Percentiles rank a stretch among this genome's conserved stretches.
Conservation (phyloP, 2,113 vertebrate genomes). For the Mohoua ochrocephala region DNA sequence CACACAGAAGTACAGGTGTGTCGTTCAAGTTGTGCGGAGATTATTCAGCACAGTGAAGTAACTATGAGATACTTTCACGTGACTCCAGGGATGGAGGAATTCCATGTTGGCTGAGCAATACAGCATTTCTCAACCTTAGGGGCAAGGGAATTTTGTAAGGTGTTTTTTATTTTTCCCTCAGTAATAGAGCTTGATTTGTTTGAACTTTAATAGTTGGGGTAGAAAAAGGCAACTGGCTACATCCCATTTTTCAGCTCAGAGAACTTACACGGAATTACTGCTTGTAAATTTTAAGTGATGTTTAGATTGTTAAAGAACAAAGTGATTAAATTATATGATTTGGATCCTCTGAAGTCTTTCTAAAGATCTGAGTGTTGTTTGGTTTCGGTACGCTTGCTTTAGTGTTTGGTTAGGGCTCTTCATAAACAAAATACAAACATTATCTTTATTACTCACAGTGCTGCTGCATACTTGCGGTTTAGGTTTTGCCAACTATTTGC, state of each 20-base stretch:
- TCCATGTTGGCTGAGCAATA: not conserved
- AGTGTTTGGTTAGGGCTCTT: constrained; percentile 52
- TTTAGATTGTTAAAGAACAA: constrained; percentile 44
- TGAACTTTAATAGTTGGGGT: not conserved
- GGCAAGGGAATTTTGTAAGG: not conserved
- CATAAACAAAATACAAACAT: constrained; percentile 63
- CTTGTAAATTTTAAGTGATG: constrained; percentile 33
- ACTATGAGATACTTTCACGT: not conserved
- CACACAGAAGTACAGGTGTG: not conserved
- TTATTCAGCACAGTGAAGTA: not conserved
- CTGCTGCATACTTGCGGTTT: constrained; percentile 61
- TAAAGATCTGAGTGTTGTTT: constrained; percentile 40
- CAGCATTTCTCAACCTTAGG: not conserved
- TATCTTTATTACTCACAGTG: constrained; percentile 61
- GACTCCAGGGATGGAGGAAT: not conserved
- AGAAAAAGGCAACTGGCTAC: not conserved
- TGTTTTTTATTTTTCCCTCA: not conserved
- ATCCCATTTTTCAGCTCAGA: not conserved
- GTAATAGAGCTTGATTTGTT: not conserved
- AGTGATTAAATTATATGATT: constrained; percentile 29
- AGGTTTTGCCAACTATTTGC: constrained; percentile 62
- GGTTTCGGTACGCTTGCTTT: constrained; percentile 30
- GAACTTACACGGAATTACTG: not conserved
- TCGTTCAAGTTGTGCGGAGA: not conserved
- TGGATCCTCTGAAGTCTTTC: constrained; percentile 36